Base-by-base conservation (phyloP, 2,113 vertebrate species). In the Sturnus vulgaris region DNA sequence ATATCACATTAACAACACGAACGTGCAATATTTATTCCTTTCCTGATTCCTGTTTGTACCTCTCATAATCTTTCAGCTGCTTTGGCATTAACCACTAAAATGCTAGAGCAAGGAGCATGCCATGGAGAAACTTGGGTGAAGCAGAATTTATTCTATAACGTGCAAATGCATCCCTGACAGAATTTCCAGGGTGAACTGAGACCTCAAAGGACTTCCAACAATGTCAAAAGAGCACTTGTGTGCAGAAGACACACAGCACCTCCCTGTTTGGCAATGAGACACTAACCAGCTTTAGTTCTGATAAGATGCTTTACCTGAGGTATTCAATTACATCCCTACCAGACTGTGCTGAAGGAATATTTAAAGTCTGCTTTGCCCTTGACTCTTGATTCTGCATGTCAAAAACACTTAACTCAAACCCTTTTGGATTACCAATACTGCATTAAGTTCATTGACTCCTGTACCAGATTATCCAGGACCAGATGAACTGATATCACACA, bases 311-410 rank as follows among this genome's bases (percentile, higher is more conserved):
- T 96, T 97, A 97, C 95, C 92, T 93, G 95, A 97, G 95, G 95
- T 95, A 96, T 97, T 98, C 97, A 98, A 98, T 97, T 97, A 97
- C 95, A 97, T 82, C 96, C 94, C 96, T 86, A 95, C 94, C 93
- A 96, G 91, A 69, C 81, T 72, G 77, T 64, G 91, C 72, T 96
- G 90, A 96, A 96, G 96, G 86, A 98, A 97, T 97, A 95, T 95
- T 98, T 97, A 96, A 96, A 98, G 96, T 95, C 97, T 97, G 97
- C 91, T 97, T 98, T 73, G 97, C 70, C 98, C 98, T 98, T 98
- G 98, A 98, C 97, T 97, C 90, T 96, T 96, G 96, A 97, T 97
- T 97, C 97, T 93, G 93, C 94, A 92, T 97, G 98, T 98, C 98
- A 97, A 95, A 98, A 98, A 85, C 98, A 98, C 95, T 98, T 98